Conservation (phyloP, 2,113 vertebrate species). For the Erythrolamprus reginae region DNA sequence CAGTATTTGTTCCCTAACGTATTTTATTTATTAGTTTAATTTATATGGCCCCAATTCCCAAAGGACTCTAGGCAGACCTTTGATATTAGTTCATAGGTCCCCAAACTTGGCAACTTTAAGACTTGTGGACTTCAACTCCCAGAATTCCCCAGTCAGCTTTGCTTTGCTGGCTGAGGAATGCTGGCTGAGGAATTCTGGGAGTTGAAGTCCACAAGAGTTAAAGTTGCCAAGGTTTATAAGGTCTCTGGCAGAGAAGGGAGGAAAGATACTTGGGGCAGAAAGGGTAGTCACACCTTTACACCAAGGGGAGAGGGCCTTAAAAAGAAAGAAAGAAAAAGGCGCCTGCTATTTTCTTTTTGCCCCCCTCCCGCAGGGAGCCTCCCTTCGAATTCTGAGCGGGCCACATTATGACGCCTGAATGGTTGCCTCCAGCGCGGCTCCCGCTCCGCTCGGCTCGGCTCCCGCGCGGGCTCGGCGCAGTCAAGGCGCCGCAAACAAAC, state of each 20-base stretch:
- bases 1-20: too few relatives aligned
- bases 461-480: not conserved
- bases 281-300: not conserved
- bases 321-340: not conserved
- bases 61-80: too few relatives aligned
- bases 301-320: not conserved
- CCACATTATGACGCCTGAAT: slow-evolving; percentile 10
- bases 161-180: too few relatives aligned
- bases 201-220: too few relatives aligned
- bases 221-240: too few relatives aligned
- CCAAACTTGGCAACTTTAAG: too few relatives aligned
- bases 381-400: not conserved
- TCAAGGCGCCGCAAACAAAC: not conserved
- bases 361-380: not conserved
- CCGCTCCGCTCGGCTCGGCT: not conserved
- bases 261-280: not conserved
- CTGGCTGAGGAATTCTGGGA: too few relatives aligned
- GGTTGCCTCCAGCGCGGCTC: not conserved
- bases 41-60: too few relatives aligned
- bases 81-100: too few relatives aligned
- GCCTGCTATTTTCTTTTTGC: not conserved
- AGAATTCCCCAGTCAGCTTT: too few relatives aligned
- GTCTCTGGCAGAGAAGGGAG: not conserved
- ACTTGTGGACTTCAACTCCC: too few relatives aligned
- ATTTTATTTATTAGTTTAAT: too few relatives aligned